These are phyloP conservation scores for Scrobipalpa costella DNA, from an alignment of 2,888 invertebrate species.

Conservation along the genomic window DNA sequence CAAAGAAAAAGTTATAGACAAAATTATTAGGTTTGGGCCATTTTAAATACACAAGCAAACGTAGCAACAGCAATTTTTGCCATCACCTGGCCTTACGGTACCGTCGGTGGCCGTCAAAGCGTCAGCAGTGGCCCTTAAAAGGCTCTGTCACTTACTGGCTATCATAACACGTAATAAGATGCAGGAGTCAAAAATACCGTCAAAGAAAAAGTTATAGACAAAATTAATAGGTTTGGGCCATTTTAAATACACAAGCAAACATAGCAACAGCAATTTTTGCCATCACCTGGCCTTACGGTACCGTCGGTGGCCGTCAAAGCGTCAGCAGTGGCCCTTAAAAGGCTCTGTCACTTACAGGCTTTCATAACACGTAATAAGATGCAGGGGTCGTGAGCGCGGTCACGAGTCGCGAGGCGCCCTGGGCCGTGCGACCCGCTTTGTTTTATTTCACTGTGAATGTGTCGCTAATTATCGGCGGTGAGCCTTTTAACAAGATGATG, in stretches of 20 bases:
- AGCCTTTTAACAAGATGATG: conserved; percentile 67
- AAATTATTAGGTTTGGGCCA: no score
- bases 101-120: conserved; percentile 13
- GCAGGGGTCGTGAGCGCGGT: conserved; percentile 74
- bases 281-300: not conserved
- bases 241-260: no score
- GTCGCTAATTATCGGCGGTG: conserved; percentile 70
- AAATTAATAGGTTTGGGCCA: no score
- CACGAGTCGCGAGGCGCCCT: conserved; percentile 72
- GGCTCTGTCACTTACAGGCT: conserved; percentile 68
- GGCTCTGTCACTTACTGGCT: conserved; percentile 68
- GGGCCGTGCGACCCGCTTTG: conserved; percentile 64
- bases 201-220: no score
- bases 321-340: conserved; percentile 52
- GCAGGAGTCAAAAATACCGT: no score
- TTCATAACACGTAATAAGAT: conserved; percentile 76
- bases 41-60: no score
- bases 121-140: conserved; percentile 52
- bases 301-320: conserved; percentile 13
- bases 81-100: not conserved
- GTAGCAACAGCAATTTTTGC: not conserved
- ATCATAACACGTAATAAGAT: conserved; percentile 76
- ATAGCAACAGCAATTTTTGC: not conserved
- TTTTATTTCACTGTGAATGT: conserved; percentile 58
- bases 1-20: no score